Evolutionary conservation across 2,113 vertebrate genomes (phyloP), one percentile per base, ranked within the genome.

Genomic region (Callipepla californica): DNA sequence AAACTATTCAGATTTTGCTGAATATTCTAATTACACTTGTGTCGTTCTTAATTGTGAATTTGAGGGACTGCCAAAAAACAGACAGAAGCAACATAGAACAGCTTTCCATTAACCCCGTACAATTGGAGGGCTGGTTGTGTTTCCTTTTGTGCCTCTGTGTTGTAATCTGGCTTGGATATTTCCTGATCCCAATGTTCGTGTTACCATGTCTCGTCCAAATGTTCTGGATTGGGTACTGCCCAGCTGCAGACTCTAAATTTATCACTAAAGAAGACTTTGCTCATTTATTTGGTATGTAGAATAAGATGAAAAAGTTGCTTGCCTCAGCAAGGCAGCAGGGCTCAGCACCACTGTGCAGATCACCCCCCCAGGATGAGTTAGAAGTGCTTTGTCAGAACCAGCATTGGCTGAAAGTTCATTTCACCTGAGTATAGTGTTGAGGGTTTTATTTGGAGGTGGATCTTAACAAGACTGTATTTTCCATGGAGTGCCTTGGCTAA

Each of bases 1-100:
- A 94, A 93, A 85, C 36, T 93, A 91, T 90, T 90, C 89, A 86
- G 90, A 78, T 89, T 93, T 79, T 87, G n/a, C 87, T 95, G 76
- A 87, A 90, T 92, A 91, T 95, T 96, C 69, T 90, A 89, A 85
- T 95, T 68, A 75, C 66, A 67, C 51, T 92, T 81, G 25, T 47
- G 67, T 93, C 9, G 0, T 73, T 89, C 75, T 83, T 81, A 85
- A 93, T 87, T 91, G 85, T 92, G 86, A 80, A 90, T 79, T 90
- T 14, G 28, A 87, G 53, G 2, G 45, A 36, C 32, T 84, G 72
- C 73, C 87, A 92, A 77, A 75, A 74, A 84, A 75, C 79, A 85
- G 79, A 36, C 26, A 51, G 85, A 90, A 48, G 69, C 40, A 78
- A 73, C 34, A 17, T 30, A 12, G 8, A 93, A 68, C n/a, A 88